These are phyloP conservation scores for Macrosoma leucophasiata DNA, from an alignment of 2,888 invertebrate genomes.

Conservation along the genomic window DNA sequence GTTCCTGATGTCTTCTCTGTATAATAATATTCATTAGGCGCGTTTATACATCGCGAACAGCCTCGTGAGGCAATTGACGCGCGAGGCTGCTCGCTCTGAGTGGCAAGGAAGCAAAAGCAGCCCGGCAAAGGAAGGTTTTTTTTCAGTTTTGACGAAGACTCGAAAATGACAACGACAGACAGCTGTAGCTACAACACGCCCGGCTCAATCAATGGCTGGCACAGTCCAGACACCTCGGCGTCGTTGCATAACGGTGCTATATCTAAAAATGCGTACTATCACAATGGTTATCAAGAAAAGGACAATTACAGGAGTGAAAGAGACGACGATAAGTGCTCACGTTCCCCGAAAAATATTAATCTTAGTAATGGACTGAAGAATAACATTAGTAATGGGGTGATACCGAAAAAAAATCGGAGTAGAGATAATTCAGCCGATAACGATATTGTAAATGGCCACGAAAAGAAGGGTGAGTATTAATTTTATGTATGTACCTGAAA, in stretches of 20 bases:
- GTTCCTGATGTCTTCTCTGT: too few relatives aligned
- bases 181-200: slow-evolving; percentile 74
- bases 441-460: slow-evolving; percentile 53
- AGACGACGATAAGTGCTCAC: slow-evolving; percentile 40
- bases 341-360: slow-evolving; percentile 65
- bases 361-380: slow-evolving; percentile 61
- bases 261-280: slow-evolving; percentile 57
- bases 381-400: slow-evolving; percentile 61
- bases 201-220: slow-evolving; percentile 76
- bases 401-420: slow-evolving; percentile 54
- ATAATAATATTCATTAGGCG: too few relatives aligned
- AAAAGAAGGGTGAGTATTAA: slow-evolving; percentile 47
- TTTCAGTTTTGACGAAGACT: slow-evolving; percentile 71
- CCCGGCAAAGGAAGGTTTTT: too few relatives aligned
- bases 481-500: neutral
- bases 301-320: slow-evolving; percentile 34
- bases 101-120: too few relatives aligned
- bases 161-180: slow-evolving; percentile 77
- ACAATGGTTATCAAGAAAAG: slow-evolving; percentile 58
- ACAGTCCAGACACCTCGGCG: slow-evolving; percentile 59
- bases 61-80: too few relatives aligned
- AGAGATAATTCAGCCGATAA: slow-evolving; percentile 57
- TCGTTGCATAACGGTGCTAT: slow-evolving; percentile 66
- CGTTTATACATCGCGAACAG: too few relatives aligned
- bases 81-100: too few relatives aligned